These are phyloP conservation scores for Drosophila hawaiiensis DNA, from an alignment of 2,888 invertebrate genomes.

Conservation along the genomic window DNA sequence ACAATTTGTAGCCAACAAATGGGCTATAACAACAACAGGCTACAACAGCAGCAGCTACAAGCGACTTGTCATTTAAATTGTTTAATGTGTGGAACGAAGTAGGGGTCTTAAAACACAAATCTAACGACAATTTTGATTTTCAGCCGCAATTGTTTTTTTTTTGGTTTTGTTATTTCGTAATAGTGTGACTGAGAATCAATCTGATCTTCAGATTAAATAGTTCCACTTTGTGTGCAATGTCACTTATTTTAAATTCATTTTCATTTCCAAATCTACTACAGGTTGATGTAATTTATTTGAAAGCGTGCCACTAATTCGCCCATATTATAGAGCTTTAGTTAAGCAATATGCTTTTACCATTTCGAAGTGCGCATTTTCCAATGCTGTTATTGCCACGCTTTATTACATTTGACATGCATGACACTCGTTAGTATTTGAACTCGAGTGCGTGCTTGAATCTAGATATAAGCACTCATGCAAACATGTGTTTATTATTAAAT, in stretches of 20 bases:
- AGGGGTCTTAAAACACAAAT: conserved; percentile 40
- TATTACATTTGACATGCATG: conserved; percentile 59
- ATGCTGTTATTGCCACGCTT: conserved; percentile 28
- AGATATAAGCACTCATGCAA: conserved; percentile 2
- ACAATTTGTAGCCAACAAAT: conserved; percentile 50
- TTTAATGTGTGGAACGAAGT: conserved; percentile 66
- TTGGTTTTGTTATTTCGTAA: neutral
- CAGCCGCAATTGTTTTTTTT: conserved; percentile 5
- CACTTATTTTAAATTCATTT: conserved; percentile 18
- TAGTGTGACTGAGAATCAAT: neutral
- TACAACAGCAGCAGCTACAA: neutral
- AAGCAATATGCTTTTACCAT: conserved; percentile 5
- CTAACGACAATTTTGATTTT: conserved; percentile 27
- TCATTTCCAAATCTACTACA: conserved; percentile 5
- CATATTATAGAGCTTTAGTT: conserved; percentile 9
- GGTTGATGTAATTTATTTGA: conserved; percentile 14
- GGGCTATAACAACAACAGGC: conserved; percentile 8
- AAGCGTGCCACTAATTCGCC: conserved; percentile 49
- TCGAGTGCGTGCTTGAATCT: conserved; percentile 28
- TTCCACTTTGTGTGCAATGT: conserved; percentile 16
- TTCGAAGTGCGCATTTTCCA: conserved; percentile 43
- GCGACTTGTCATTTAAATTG: conserved; percentile 52
- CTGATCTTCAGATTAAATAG: conserved; percentile 17
- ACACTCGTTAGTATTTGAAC: conserved; percentile 33
- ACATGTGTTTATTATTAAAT: conserved; percentile 24